A percentile compares a stretch with the other conserved stretches of the same genome.
Conservation (phyloP, 2,888 invertebrate genomes). For the Eupithecia pulchellata region DNA sequence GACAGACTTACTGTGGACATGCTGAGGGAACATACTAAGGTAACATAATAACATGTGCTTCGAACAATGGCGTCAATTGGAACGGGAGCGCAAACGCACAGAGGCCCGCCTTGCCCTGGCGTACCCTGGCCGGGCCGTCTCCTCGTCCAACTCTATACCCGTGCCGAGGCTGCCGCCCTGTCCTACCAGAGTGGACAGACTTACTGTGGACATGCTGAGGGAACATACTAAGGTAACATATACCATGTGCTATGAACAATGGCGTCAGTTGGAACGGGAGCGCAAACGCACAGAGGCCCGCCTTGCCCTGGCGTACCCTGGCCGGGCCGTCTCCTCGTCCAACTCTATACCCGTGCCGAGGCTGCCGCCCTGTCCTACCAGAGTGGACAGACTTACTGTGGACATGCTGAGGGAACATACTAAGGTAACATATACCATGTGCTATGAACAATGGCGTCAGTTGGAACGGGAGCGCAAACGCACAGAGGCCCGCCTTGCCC, state of each 20-base stretch:
- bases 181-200: conserved; percentile 91
- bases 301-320: neutral
- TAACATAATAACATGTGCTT: conserved; percentile 82
- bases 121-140: conserved; percentile 81
- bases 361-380: conserved; percentile 90
- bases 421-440: conserved; percentile 83
- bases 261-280: conserved; percentile 91
- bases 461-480: conserved; percentile 90
- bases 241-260: conserved; percentile 90
- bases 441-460: conserved; percentile 92
- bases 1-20: conserved; percentile 93
- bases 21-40: conserved; percentile 91
- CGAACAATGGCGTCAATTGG: conserved; percentile 91
- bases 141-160: conserved; percentile 90
- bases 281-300: conserved; percentile 71
- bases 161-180: conserved; percentile 92
- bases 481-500: neutral
- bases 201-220: conserved; percentile 91
- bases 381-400: conserved; percentile 91
- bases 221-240: conserved; percentile 89
- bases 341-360: conserved; percentile 92
- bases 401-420: conserved; percentile 92
- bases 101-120: neutral
- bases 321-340: conserved; percentile 88
- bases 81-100: conserved; percentile 87